Evolutionary conservation across 23 tunicate genomes (phyloP).

Genomic region (Botrylloides violaceus): DNA sequence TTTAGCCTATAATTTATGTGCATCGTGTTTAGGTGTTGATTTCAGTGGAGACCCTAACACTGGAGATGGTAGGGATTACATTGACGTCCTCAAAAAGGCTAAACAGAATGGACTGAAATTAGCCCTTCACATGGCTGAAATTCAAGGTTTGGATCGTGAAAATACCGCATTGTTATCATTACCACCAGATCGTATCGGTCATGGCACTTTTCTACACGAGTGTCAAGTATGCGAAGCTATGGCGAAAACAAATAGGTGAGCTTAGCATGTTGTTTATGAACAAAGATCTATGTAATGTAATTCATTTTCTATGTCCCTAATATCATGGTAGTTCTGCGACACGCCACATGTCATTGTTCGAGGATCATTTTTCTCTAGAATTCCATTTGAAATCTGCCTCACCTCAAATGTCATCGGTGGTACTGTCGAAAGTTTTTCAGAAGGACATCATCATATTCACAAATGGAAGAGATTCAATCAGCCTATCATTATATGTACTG

Average conservation of each 20-base stretch:
- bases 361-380: slow-evolving; percentile 6
- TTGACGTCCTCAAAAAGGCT: slow-evolving; percentile 39
- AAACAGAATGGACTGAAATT: slow-evolving; percentile 51
- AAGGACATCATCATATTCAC: slow-evolving; percentile 74
- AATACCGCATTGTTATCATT: slow-evolving; percentile 19
- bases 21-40: no score
- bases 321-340: neutral
- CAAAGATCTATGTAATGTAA: neutral
- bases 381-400: slow-evolving; percentile 76
- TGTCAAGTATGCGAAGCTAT: slow-evolving; percentile 4
- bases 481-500: slow-evolving; percentile 46
- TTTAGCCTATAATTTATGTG: no score
- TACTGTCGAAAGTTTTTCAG: slow-evolving; percentile 32
- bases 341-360: neutral
- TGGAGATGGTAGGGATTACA: slow-evolving; percentile 25
- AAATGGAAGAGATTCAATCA: slow-evolving; percentile 28
- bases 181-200: slow-evolving; percentile 92
- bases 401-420: slow-evolving; percentile 70
- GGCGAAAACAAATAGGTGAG: slow-evolving; percentile 13
- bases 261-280: no score
- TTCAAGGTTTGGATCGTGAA: slow-evolving; percentile 31
- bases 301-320: neutral
- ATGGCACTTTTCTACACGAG: slow-evolving; percentile 69
- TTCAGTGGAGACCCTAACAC: slow-evolving; percentile 74
- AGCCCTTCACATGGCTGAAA: slow-evolving; percentile 74